These are phyloP conservation scores for Harpalus rufipes DNA, from an alignment of 2,888 invertebrate genomes.

Conservation along the genomic window DNA sequence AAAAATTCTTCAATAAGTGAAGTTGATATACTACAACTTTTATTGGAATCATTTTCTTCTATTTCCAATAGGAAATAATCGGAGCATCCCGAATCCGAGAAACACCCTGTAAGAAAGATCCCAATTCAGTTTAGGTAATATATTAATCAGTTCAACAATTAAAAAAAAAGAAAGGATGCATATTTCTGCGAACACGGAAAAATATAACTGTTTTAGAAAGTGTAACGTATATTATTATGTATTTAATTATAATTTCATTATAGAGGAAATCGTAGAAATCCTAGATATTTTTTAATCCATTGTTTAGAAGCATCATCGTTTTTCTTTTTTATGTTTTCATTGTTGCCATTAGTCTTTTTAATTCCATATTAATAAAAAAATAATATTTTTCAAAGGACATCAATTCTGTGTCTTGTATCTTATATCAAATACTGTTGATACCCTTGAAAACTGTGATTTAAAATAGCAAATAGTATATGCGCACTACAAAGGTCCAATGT, in stretches of 20 bases:
- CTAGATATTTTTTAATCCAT: slow-evolving; percentile 22
- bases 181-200: not conserved
- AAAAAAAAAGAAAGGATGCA: not conserved
- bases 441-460: slow-evolving; percentile 39
- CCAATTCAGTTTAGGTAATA: no score
- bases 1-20: no score
- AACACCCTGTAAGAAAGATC: no score
- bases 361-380: not conserved
- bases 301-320: slow-evolving; percentile 21
- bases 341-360: not conserved
- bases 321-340: slow-evolving; percentile 27
- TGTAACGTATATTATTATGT: not conserved
- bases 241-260: slow-evolving; percentile 44
- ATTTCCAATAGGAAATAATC: no score
- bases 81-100: no score
- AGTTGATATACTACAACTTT: no score
- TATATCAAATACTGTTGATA: slow-evolving; percentile 6
- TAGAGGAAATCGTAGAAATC: slow-evolving; percentile 44
- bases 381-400: not conserved
- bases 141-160: not conserved
- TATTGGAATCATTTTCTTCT: no score
- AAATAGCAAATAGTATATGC: slow-evolving; percentile 58
- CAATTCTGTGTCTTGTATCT: not conserved
- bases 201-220: slow-evolving; percentile 24
- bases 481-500: slow-evolving; percentile 45